Conservation (phyloP, 2,888 invertebrate species). For the Gnatocerus cornutus region DNA sequence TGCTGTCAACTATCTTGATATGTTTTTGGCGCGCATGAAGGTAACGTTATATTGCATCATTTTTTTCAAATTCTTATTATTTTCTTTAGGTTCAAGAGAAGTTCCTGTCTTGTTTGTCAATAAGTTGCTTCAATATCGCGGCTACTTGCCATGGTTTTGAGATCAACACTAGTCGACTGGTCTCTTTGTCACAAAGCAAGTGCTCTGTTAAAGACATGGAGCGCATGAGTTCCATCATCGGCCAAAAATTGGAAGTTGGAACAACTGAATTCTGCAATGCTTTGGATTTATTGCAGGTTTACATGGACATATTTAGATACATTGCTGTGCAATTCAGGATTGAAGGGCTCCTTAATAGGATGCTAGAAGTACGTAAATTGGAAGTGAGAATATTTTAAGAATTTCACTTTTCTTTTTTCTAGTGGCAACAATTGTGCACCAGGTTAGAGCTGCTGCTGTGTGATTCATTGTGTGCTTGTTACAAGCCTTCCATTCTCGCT, state of each 20-base stretch:
- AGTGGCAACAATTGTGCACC: constrained; percentile 29
- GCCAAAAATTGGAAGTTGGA: constrained; percentile 82
- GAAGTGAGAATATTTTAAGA: no score
- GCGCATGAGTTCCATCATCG: constrained; percentile 89
- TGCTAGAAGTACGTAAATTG: constrained; percentile 71
- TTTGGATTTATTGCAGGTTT: constrained; percentile 78
- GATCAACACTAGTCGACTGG: constrained; percentile 79
- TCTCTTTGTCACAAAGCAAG: constrained; percentile 80
- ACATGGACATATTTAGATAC: constrained; percentile 77
- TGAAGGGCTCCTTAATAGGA: constrained; percentile 73
- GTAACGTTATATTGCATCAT: constrained; percentile 66
- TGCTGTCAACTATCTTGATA: constrained; percentile 83
- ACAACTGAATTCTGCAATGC: constrained; percentile 77
- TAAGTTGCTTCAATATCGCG: constrained; percentile 90
- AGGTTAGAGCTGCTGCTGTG: constrained; percentile 84
- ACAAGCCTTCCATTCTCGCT: constrained; percentile 83
- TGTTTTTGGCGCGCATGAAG: constrained; percentile 87
- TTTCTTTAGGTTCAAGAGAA: constrained; percentile 78
- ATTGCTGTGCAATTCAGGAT: constrained; percentile 74
- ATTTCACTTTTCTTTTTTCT: constrained; percentile 38
- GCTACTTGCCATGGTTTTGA: constrained; percentile 78
- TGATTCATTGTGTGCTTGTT: constrained; percentile 83
- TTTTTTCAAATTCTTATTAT: constrained; percentile 44
- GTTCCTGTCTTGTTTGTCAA: constrained; percentile 90
- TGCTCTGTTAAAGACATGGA: constrained; percentile 89